A percentile compares a stretch with the other conserved stretches of the same genome.
Evolutionary conservation across 2,888 invertebrate genomes (phyloP).

Genomic region (Leptura quadrifasciata): DNA sequence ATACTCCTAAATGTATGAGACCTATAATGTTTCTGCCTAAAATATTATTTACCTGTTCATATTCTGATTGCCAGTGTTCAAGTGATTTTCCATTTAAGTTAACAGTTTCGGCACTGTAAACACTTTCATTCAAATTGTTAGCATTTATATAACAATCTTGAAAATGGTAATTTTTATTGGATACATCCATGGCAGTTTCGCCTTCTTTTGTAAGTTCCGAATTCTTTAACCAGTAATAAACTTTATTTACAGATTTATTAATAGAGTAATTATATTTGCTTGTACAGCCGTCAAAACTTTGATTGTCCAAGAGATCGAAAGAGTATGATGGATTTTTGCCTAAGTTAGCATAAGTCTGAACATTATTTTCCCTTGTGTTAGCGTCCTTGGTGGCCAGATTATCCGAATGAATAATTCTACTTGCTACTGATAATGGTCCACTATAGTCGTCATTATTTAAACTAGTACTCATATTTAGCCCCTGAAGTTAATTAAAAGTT

Average conservation of each 20-base stretch:
- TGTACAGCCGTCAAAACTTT: not conserved
- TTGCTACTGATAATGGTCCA: not conserved
- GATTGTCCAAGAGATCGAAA: conserved; percentile 1
- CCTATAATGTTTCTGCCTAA: not conserved
- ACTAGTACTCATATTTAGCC: not conserved
- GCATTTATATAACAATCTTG: too few species aligned
- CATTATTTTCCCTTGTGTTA: not conserved
- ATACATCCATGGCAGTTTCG: not conserved
- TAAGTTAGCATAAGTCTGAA: not conserved
- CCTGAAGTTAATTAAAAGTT: too few species aligned
- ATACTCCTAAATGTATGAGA: not conserved
- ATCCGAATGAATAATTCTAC: not conserved
- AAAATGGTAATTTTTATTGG: not conserved
- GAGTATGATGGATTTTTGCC: conserved; percentile 1
- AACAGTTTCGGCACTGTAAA: conserved; percentile 5
- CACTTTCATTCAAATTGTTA: conserved; percentile 2
- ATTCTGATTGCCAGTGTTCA: conserved; percentile 20
- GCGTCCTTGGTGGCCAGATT: not conserved
- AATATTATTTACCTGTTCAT: conserved; percentile 32
- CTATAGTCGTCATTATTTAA: not conserved
- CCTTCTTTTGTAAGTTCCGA: not conserved
- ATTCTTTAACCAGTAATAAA: conserved; percentile 4
- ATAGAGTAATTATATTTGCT: not conserved
- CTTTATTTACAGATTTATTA: not conserved
- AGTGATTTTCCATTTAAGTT: conserved; percentile 24